Base-by-base conservation (phyloP, 1,140 invertebrate genomes). In the Stegodyphus dumicola region DNA sequence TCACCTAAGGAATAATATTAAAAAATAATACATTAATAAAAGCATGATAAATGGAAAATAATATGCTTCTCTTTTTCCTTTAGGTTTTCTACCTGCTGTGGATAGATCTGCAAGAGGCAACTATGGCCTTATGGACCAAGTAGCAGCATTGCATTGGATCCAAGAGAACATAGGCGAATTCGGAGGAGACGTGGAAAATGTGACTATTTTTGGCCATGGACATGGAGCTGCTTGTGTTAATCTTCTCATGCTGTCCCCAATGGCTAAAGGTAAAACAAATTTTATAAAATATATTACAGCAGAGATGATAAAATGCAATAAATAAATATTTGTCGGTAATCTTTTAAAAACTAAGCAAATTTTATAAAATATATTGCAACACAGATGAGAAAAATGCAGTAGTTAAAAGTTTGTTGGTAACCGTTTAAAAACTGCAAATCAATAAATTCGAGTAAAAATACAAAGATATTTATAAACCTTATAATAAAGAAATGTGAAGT, bases 141-240 rank as follows among this genome's bases (percentile, higher is more conserved):
- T 98, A 88, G 96, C 96, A 0, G 96, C 96, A 0, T 91, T 97
- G 54, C 96, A 97, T 89, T 97, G 96, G 96, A 94, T 99, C 66
- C 95, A 97, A 89, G 96, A 98, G 90, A 98, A 98, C 90, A 96
- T 98, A 53, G 95, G 93, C 4, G 94, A 94, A 83, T 98, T 99
- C 89, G 96, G 96, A n/a, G 97, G 97, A 0, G 97, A 99, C 91
- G 93, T 95, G 0, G 93, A 93, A 9, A 97, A 96, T 89, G 96
- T 99, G 17, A 98, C 97, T 1, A 91, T 99, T 2, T 93, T 98
- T 89, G 98, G 98, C 0, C 97, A 99, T 88, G 97, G 97, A 0
- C 96, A 96, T 15, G 98, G 98, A 1, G 97, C 97, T 0, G 96
- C 97, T n/a, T 96, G 97, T 89, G 96, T 98, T 9, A 97, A 99